Evolutionary conservation across 2,113 vertebrate species (phyloP), one percentile per base, ranked within the genome.

Genomic region (Peromyscus polionotus): DNA sequence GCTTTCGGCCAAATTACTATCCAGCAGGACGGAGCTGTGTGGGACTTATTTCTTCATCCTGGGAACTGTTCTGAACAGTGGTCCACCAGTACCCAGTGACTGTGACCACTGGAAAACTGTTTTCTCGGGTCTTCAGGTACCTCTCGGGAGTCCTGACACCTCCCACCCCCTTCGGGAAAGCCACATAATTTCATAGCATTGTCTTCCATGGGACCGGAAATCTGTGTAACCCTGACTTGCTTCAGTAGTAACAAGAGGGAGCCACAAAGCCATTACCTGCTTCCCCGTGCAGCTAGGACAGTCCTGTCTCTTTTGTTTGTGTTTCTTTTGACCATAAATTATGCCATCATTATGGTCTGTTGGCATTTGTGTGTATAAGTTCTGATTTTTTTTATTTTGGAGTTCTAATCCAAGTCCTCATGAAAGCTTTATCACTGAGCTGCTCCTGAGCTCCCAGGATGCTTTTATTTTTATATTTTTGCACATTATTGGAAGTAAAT

Each of bases 391-490:
- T 67, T 87, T 12, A 19, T 45, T 70, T 24, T 59, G 70, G 13
- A 51, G 57, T 81, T 9, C 33, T 26, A 83, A 89, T 42, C 33
- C 4, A 22, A 36, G 57, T 3, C 17, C 24, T 39, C 45, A 31
- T 26, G 28, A 19, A 51, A 83, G 33, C 17, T n/a, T 10, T 11
- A 73, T 20, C 11, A 42, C 5, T 7, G 54, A 81, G 24, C 73
- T 72, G 45, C 3, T 48, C 5, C 31, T 5, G n/a, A 39, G 54
- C 24, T 33, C 31, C 16, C 11, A 59, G 17, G n/a, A 16, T 19
- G 5, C 31, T 91, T 91, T 54, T 20, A n/a, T 80, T 81, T 80
- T 83, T 94, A 65, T 63, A 83, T 72, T 48, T 51, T 17, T 94
- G 10, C n/a, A 45, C 59, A 48, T 31, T 88, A 61, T 89, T 72